Evolutionary conservation across 2,113 vertebrate genomes (phyloP), one percentile per base, ranked within the genome.

Genomic region (Aspiorhynchus laticeps): DNA sequence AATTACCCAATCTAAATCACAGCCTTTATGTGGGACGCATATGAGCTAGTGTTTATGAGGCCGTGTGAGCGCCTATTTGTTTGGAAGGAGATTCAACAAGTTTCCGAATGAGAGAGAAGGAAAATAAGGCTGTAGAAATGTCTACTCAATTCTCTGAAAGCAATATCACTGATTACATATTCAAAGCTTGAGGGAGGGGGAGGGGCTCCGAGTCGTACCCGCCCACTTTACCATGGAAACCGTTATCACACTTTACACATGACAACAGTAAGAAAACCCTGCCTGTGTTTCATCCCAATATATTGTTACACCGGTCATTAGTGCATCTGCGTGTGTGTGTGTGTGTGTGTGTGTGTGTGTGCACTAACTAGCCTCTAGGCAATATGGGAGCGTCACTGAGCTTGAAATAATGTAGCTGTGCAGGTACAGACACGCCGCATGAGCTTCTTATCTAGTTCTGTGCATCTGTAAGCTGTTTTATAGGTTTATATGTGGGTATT

Each of bases 1-100:
- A 96, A 98, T 97, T 96, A 96, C 95, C 79, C 96, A 96, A 96
- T 95, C 95, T 95, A 94, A 94, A 96, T 94, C 95, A 94, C 59
- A 53, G 65, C 46, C 67, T 82, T 75, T 53, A 63, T 51, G 53
- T 41, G 73, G 74, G 41, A 46, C 7, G 33, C 36, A 61, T 63
- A 28, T 74, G 31, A 65, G 24, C 33, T 59, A 24, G 48, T 85
- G 73, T 85, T 56, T 77, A 77, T 56, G 83, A 28, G 83, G 43
- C 51, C 10, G 73, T 85, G 84, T 85, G 80, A 63, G 76, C 46
- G 28, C 28, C 4, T 77, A 77, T 86, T 78, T 86, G 85, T 80
- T 79, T 65, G 41, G 43, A 67, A 65, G 61, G 41, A 79, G 76
- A 56, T 86, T 73, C 63, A 71, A 67, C 59, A 65, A 31, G 38